Evolutionary conservation across 2,797 vertebrate genomes (phyloP), one percentile per base, ranked within the genome.

Genomic region (Miichthys miiuy): DNA sequence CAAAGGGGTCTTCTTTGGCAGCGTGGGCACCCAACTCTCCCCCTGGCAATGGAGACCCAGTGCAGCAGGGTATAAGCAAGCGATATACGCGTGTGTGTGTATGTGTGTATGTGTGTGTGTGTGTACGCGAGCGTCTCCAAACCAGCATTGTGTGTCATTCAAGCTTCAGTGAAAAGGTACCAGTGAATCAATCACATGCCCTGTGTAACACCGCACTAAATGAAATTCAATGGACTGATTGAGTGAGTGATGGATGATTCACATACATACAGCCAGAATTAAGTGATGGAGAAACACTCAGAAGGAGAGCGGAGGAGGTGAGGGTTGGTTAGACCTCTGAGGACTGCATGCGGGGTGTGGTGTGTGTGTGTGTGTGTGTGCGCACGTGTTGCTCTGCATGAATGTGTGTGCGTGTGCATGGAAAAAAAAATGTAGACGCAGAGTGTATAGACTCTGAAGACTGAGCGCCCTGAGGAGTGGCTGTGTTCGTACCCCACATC

Each of bases 191-290:
- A 94, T 94, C 94, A 94, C 92, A 92, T 92, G 93, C 89, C 91
- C 93, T 88, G 91, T 87, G 91, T 94, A 94, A 93, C 94, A 91
- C 90, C 77, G 79, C 91, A 89, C 93, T 94, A 94, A 94, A 94
- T 94, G 92, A 93, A 94, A 94, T 93, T 93, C 93, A 94, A 94
- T 93, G 92, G 91, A 92, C 92, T 94, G 93, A 94, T 93, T 93
- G 92, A 94, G 93, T 93, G 94, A 93, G 92, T 93, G 94, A 94
- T 92, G 92, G 92, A 94, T 93, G 92, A 93, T 93, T 92, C 91
- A 83, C 89, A 91, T 88, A 90, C 92, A 89, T 88, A 89, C 89
- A 90, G 87, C 87, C 89, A 89, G 89, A 90, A 91, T 92, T 87
- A 94, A 94, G 92, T 92, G 91, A 90, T 90, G 90, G 90, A 92